A percentile compares a stretch with the other conserved stretches of the same genome.
phyloP scores from a whole-genome alignment of 2,888 invertebrate genomes.

The Coleophora deauratella region DNA sequence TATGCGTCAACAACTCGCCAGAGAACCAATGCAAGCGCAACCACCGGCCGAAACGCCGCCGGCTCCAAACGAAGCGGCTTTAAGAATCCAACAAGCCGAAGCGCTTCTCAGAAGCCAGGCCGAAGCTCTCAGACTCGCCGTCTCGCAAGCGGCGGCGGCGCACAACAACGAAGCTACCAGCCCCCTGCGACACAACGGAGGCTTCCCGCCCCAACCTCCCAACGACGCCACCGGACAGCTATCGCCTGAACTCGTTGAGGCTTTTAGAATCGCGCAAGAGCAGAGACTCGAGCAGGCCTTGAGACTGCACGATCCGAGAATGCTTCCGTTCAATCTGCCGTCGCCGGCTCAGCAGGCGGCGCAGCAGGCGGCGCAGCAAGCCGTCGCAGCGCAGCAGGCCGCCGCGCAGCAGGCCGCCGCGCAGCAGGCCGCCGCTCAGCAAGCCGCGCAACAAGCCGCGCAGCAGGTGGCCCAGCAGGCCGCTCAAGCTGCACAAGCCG shows the following conservation, averaged over 20 bases:
- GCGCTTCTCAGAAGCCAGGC: constrained; percentile 88
- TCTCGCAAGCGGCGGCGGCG: constrained; percentile 79
- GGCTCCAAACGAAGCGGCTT: constrained; percentile 84
- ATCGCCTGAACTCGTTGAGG: constrained; percentile 81
- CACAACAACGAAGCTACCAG: constrained; percentile 57
- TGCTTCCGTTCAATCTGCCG: constrained; percentile 79
- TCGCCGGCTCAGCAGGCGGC: constrained; percentile 55
- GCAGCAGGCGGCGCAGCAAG: constrained; percentile 30
- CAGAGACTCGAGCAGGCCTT: constrained; percentile 88
- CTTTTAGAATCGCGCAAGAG: constrained; percentile 81
- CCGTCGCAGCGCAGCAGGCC: constrained; percentile 36
- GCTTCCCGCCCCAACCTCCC: constrained; percentile 54
- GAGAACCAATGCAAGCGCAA: constrained; percentile 75
- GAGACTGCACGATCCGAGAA: constrained; percentile 86
- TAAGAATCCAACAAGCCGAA: constrained; percentile 85
- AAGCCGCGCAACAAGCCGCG: constrained; percentile 41
- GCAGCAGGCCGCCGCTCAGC: constrained; percentile 39
- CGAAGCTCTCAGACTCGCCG: constrained; percentile 87
- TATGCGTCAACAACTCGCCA: constrained; percentile 76
- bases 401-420: constrained; percentile 40
- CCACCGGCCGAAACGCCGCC: constrained; percentile 85
- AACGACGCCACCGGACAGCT: constrained; percentile 71
- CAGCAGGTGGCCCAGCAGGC: constrained; percentile 39
- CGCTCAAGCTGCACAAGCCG: constrained; percentile 34
- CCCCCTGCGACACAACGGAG: constrained; percentile 64